These are phyloP conservation scores for Cephalopachus bancanus DNA, from an alignment of 2,797 vertebrate genomes.

Conservation along the genomic window DNA sequence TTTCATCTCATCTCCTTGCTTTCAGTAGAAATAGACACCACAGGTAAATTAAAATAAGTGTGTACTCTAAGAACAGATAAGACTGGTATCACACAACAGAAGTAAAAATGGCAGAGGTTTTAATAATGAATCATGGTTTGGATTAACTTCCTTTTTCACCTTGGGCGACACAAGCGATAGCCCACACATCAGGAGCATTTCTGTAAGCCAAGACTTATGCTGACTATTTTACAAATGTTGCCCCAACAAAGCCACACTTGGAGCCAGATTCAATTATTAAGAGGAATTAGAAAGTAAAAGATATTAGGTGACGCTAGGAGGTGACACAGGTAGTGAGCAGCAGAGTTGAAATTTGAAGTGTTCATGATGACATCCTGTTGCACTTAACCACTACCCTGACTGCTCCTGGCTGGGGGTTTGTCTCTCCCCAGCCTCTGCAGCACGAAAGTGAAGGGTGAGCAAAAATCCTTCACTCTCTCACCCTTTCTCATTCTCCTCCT, in stretches of 20 bases:
- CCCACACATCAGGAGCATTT: not conserved
- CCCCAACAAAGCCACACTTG: not conserved
- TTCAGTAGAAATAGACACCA: not conserved
- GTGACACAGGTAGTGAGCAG: not conserved
- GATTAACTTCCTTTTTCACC: not conserved
- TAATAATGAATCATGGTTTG: not conserved
- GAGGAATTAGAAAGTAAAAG: not conserved
- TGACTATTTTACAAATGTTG: not conserved
- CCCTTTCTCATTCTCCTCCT: not conserved
- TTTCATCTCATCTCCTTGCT: not conserved
- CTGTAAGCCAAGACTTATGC: not conserved
- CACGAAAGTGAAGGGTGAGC: not conserved
- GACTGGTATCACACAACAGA: not conserved
- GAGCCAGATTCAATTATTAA: not conserved
- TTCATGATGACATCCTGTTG: not conserved
- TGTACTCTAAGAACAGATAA: not conserved
- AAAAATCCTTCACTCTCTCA: not conserved
- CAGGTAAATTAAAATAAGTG: slow-evolving; percentile 10
- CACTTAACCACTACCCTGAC: accelerated
- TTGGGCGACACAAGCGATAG: not conserved
- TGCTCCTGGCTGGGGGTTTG: not conserved
- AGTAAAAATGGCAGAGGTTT: not conserved
- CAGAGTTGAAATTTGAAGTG: not conserved
- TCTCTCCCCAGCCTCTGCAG: not conserved
- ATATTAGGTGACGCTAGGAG: not conserved